These are phyloP conservation scores for Poeciliopsis occidentalis DNA, from an alignment of 2,113 vertebrate species.

Conservation along the genomic window DNA sequence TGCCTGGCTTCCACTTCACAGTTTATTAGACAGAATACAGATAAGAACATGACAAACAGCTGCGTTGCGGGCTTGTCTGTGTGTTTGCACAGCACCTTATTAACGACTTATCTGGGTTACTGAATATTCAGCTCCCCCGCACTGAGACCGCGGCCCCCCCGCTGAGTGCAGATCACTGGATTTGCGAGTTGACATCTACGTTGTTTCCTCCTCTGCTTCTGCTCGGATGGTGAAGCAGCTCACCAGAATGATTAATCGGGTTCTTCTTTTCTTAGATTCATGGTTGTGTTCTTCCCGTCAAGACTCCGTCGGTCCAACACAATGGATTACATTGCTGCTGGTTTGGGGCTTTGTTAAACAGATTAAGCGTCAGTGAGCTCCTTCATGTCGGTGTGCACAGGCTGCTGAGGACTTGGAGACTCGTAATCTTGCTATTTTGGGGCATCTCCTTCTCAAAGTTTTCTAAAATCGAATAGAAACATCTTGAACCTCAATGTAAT, in stretches of 20 bases:
- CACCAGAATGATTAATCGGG: conserved; percentile 16
- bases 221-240: conserved; percentile 3
- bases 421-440: neutral
- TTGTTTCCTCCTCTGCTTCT: conserved; percentile 4
- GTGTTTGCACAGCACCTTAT: conserved; percentile 2
- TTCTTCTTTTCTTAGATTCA: neutral
- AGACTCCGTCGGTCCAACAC: neutral
- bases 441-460: neutral
- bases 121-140: conserved; percentile 31
- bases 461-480: too few relatives aligned
- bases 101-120: conserved; percentile 33
- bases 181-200: conserved; percentile 3
- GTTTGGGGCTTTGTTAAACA: conserved; percentile 3
- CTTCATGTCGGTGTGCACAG: neutral
- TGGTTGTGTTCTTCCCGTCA: conserved; percentile 6
- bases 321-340: neutral
- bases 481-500: too few relatives aligned
- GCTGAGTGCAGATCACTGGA: conserved; percentile 26
- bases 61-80: neutral
- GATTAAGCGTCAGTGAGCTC: neutral
- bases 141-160: conserved; percentile 2
- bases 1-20: conserved; percentile 3
- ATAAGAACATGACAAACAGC: conserved; percentile 17
- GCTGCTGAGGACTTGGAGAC: neutral
- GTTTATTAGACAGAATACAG: conserved; percentile 35